Conservation (phyloP, 1,140 invertebrate genomes). For the Ceratina australensis region DNA sequence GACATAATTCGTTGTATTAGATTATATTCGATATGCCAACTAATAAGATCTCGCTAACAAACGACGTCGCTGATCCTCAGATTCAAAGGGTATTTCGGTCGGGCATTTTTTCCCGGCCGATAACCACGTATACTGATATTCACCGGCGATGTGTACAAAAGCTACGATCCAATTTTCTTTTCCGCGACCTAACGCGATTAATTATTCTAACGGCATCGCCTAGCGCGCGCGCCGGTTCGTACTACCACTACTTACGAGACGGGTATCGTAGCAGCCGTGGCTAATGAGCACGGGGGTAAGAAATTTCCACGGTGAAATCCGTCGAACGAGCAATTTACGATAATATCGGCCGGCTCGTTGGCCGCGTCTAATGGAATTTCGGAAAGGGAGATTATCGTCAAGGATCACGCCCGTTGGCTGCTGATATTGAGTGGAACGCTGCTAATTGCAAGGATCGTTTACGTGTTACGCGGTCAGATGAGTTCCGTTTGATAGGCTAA, state of each 20-base stretch:
- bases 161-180: too few species aligned
- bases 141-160: too few species aligned
- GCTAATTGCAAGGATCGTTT: slow-evolving; percentile 51
- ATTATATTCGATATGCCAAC: too few species aligned
- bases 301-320: slow-evolving; percentile 38
- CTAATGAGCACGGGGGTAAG: slow-evolving; percentile 35
- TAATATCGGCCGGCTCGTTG: slow-evolving; percentile 29
- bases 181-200: too few species aligned
- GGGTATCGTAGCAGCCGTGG: slow-evolving; percentile 1
- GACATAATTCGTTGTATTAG: too few species aligned
- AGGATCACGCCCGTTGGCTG: slow-evolving; percentile 32
- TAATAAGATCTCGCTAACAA: neutral
- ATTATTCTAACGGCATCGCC: too few species aligned
- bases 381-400: slow-evolving; percentile 39
- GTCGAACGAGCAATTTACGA: slow-evolving; percentile 48
- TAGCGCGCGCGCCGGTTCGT: neutral
- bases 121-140: too few species aligned
- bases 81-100: too few species aligned
- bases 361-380: slow-evolving; percentile 48
- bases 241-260: too few species aligned
- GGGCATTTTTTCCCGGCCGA: too few species aligned
- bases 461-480: slow-evolving; percentile 51
- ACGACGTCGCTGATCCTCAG: neutral
- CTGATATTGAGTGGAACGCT: slow-evolving; percentile 43
- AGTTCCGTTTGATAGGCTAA: slow-evolving; percentile 50